These are phyloP conservation scores for Arrhamphus sclerolepis DNA, from an alignment of 2,797 vertebrate genomes.

Conservation along the genomic window DNA sequence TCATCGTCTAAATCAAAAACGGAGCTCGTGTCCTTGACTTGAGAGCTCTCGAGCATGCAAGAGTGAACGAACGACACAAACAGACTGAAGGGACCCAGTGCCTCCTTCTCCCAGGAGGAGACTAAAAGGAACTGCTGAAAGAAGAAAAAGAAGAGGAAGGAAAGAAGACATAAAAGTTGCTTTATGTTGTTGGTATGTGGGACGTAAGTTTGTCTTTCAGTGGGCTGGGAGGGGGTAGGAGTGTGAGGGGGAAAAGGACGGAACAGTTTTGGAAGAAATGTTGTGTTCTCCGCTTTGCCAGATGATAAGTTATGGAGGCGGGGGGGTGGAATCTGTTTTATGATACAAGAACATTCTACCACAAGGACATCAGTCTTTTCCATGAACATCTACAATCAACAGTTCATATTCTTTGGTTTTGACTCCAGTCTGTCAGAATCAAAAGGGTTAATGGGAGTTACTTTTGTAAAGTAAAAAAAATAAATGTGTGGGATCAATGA, in stretches of 20 bases:
- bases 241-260: neutral
- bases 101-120: slow-evolving; percentile 53
- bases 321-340: neutral
- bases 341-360: neutral
- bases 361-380: neutral
- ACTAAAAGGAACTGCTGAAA: slow-evolving; percentile 50
- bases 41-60: slow-evolving; percentile 54
- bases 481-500: no score
- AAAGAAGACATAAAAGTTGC: slow-evolving; percentile 30
- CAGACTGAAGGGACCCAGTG: slow-evolving; percentile 48
- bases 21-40: slow-evolving; percentile 69
- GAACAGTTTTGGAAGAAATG: slow-evolving; percentile 5
- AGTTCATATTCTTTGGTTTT: no score
- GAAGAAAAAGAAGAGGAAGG: slow-evolving; percentile 35
- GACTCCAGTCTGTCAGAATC: no score
- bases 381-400: neutral
- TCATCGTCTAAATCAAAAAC: slow-evolving; percentile 68
- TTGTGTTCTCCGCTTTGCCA: slow-evolving; percentile 4
- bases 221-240: slow-evolving; percentile 2
- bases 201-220: slow-evolving; percentile 28
- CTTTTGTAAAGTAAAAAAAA: no score
- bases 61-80: slow-evolving; percentile 53
- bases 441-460: no score
- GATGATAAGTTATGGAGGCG: neutral
- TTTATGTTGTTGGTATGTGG: slow-evolving; percentile 38